Evolutionary conservation across 1,140 invertebrate genomes (phyloP).

Genomic region (Centruroides sculpturatus): DNA sequence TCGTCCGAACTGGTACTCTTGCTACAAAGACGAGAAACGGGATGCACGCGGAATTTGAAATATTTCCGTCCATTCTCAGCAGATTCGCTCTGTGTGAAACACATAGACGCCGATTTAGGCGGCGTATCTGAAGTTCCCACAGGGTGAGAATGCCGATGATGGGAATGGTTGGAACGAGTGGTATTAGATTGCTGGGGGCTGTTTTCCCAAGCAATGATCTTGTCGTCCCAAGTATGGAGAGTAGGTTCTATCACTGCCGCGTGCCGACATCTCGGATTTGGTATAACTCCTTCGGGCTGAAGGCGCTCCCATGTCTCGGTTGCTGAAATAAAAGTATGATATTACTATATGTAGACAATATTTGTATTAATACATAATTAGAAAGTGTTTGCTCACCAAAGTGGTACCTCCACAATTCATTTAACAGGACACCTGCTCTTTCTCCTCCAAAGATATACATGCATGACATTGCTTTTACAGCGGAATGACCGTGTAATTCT

Average conservation of each 20-base stretch:
- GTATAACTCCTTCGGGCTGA: constrained; percentile 46
- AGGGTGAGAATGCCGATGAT: neutral
- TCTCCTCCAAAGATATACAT: constrained; percentile 77
- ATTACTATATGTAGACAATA: neutral
- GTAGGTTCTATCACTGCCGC: constrained; percentile 22
- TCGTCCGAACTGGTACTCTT: constrained; percentile 15
- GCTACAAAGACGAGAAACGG: constrained; percentile 16
- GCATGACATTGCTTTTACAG: constrained; percentile 55
- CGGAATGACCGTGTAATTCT: constrained; percentile 63
- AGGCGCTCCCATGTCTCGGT: constrained; percentile 63
- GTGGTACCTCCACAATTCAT: constrained; percentile 75
- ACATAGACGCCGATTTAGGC: constrained; percentile 21
- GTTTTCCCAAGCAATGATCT: constrained; percentile 3
- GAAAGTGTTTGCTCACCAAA: constrained; percentile 44
- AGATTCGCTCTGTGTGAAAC: constrained; percentile 11
- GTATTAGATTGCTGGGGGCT: neutral
- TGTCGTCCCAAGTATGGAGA: constrained; percentile 9
- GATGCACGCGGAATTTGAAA: constrained; percentile 18
- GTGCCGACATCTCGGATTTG: constrained; percentile 50
- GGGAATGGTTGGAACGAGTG: neutral
- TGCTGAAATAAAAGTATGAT: constrained; percentile 30
- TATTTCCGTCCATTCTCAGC: neutral
- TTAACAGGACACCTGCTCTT: constrained; percentile 46
- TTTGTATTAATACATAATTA: neutral
- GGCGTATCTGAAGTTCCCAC: neutral